Base-by-base conservation (phyloP, 2,888 invertebrate genomes). In the Lucinisca nassula region DNA sequence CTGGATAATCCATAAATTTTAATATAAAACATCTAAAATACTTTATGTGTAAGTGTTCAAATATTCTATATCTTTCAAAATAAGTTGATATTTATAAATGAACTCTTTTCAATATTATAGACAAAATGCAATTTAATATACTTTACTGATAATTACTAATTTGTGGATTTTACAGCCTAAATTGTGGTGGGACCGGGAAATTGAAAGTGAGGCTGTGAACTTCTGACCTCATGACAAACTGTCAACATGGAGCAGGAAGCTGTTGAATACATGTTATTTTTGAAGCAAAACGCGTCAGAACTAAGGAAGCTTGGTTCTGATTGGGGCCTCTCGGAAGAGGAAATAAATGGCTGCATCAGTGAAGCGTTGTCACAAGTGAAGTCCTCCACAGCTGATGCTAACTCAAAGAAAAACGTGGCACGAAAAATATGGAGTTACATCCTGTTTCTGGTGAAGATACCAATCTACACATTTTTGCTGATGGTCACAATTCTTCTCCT, bases 281-380 rank as follows among this genome's bases (percentile, higher is more conserved):
- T 93, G 82, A 88, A 85, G 61, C 86, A 91, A 75, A 92, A 92
- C 85, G 92, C 91, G 21, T 61, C 85, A 17, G 91, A 92, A 85
- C 77, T 93, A 38, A 90, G 88, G 32, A 70, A 84, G 17, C 86
- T 92, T 24, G 93, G 92, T 2, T 87, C 82, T 70, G 82, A 91
- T 82, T 92, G 92, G 91, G 92, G 91, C 27, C 88, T 93, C 83
- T 86, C 89, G 67, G 90, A 92, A 14, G 89, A 90, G 40, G 92
- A 92, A 67, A 92, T 93, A 21, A 80, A 85, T 32, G 73, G 77
- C 24, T 93, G 92, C 77, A 87, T 92, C 30, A 89, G 88, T 8
- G 82, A 92, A 74, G 92, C 90, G 12, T 82, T 93, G 55, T 83
- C 88, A 70, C 30, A 37, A 24, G 73, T 78, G 6, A 74, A 38